phyloP scores from a whole-genome alignment of 2,797 vertebrate genomes.

The Okamejei kenojei region DNA sequence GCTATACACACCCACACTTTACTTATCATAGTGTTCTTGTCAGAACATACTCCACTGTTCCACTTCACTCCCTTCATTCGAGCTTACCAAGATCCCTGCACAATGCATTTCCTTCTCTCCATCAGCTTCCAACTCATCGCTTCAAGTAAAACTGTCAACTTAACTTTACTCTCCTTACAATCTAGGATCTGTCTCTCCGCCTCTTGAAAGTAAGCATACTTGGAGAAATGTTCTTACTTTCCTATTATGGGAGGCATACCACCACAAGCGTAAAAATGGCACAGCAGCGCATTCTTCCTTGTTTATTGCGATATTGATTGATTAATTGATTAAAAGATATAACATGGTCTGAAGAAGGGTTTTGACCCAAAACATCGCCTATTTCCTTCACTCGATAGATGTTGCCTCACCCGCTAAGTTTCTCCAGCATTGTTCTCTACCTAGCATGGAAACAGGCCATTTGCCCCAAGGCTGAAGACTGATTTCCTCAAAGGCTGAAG shows the following conservation, averaged over 20 bases:
- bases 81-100: neutral
- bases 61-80: neutral
- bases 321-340: too few relatives aligned
- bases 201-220: neutral
- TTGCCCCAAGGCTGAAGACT: too few relatives aligned
- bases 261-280: neutral
- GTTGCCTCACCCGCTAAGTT: too few relatives aligned
- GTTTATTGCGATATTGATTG: neutral
- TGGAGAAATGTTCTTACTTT: neutral
- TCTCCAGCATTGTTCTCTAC: too few relatives aligned
- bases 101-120: neutral
- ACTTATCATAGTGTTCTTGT: neutral
- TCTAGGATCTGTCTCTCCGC: neutral
- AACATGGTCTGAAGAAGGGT: too few relatives aligned
- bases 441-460: too few relatives aligned
- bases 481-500: too few relatives aligned
- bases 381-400: too few relatives aligned
- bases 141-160: neutral
- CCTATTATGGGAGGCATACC: neutral
- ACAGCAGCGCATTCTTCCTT: neutral
- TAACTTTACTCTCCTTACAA: neutral
- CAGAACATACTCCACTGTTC: neutral
- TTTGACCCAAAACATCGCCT: too few relatives aligned
- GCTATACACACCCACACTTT: neutral
- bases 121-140: neutral